phyloP scores from a whole-genome alignment of 2,113 vertebrate species.

The Odobenus rosmarus region DNA sequence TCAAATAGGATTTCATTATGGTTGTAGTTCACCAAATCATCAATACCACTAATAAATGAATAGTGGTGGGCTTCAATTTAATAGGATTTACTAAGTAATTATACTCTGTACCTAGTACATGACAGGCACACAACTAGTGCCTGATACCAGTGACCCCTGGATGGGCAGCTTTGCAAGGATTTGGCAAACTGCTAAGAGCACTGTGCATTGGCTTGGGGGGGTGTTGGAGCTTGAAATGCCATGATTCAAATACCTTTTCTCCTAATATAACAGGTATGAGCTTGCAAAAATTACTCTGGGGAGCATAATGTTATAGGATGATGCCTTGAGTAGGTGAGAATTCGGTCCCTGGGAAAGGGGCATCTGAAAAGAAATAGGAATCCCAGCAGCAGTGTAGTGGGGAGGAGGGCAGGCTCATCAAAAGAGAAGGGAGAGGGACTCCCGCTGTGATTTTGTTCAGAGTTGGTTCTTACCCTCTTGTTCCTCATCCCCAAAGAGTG shows the following conservation, averaged over 20 bases:
- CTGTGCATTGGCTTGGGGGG: not conserved
- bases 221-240: not conserved
- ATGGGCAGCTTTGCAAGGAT: not conserved
- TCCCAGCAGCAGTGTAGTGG: no score
- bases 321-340: not conserved
- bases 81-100: not conserved
- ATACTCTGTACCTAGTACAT: not conserved
- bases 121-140: not conserved
- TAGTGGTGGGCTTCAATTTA: not conserved
- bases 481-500: not conserved
- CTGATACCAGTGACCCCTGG: not conserved
- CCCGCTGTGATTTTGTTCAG: not conserved
- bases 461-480: not conserved
- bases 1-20: not conserved
- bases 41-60: not conserved
- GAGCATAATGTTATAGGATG: not conserved
- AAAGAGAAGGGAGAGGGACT: not conserved
- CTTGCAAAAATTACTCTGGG: not conserved
- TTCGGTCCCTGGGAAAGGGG: not conserved
- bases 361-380: not conserved
- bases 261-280: not conserved
- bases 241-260: not conserved
- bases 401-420: not conserved
- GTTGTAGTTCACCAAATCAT: not conserved
- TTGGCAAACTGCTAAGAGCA: not conserved